Conservation (phyloP, 2,113 vertebrate species). For the Scophthalmus maximus region DNA sequence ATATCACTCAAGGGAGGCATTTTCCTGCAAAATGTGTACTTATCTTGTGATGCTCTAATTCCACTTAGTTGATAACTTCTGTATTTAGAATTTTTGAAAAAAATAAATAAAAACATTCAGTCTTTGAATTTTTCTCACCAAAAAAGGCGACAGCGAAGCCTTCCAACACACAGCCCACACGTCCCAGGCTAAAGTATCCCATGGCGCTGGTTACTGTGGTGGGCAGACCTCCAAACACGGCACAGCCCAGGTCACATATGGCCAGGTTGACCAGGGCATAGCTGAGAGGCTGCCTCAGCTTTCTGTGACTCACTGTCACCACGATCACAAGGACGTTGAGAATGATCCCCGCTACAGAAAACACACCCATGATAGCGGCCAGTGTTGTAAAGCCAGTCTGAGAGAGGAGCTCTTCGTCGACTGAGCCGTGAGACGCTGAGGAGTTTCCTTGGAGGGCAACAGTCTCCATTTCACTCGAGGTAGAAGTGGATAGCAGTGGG, state of each 20-base stretch:
- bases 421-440: slow-evolving; percentile 20
- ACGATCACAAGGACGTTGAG: slow-evolving; percentile 79
- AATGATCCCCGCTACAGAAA: slow-evolving; percentile 71
- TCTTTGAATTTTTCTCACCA: no score
- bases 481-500: neutral
- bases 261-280: slow-evolving; percentile 83
- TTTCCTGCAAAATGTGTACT: no score
- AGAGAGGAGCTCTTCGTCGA: slow-evolving; percentile 62
- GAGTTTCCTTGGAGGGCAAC: slow-evolving; percentile 43
- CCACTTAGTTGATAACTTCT: no score
- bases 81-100: no score
- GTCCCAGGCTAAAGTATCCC: slow-evolving; percentile 83
- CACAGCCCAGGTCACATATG: slow-evolving; percentile 81
- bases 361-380: slow-evolving; percentile 76
- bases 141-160: slow-evolving; percentile 83
- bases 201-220: slow-evolving; percentile 79
- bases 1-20: no score
- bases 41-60: no score
- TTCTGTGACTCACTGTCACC: slow-evolving; percentile 75
- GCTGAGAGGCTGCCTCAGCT: slow-evolving; percentile 80
- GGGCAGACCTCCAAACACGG: slow-evolving; percentile 77
- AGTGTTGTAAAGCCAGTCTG: slow-evolving; percentile 72
- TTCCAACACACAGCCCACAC: slow-evolving; percentile 78
- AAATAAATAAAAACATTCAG: no score
- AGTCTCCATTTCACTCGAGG: slow-evolving; percentile 40